Evolutionary conservation across 2,888 invertebrate genomes (phyloP).

Genomic region (Sarcophaga variegata): DNA sequence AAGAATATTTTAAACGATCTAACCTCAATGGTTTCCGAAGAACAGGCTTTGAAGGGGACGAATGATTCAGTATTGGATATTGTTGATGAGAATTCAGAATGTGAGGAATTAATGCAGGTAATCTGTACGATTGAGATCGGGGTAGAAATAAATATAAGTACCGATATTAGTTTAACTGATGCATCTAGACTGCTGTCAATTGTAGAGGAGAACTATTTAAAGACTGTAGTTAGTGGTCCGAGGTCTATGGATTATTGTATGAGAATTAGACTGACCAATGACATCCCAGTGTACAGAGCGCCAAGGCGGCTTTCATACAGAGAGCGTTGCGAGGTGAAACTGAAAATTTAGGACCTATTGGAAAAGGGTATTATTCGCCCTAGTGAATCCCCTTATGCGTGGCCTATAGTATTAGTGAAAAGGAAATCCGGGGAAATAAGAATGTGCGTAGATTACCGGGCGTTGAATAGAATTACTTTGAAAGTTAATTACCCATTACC

Average conservation of each 20-base stretch:
- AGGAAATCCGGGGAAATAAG: not conserved
- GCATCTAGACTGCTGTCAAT: too few relatives aligned
- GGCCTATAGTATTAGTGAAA: not conserved
- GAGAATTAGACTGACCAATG: not conserved
- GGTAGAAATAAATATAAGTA: too few relatives aligned
- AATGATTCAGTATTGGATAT: too few relatives aligned
- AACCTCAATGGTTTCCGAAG: too few relatives aligned
- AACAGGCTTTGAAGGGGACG: too few relatives aligned
- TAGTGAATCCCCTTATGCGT: not conserved
- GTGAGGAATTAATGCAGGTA: too few relatives aligned
- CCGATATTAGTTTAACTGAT: too few relatives aligned
- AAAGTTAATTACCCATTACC: not conserved
- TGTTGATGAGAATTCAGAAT: too few relatives aligned
- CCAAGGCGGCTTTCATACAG: not conserved
- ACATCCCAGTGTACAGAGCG: not conserved
- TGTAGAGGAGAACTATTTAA: too few relatives aligned
- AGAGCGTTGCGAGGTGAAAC: not conserved
- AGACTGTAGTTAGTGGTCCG: not conserved
- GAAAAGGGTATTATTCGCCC: not conserved
- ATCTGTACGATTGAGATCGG: too few relatives aligned
- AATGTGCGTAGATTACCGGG: not conserved
- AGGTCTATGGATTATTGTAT: not conserved
- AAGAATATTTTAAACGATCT: too few relatives aligned
- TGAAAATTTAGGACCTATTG: not conserved
- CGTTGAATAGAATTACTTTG: not conserved